Percentiles rank a stretch among this genome's conserved stretches.
These are phyloP conservation scores for Dermatophagoides farinae DNA, from an alignment of 1,140 invertebrate species.

Conservation along the genomic window DNA sequence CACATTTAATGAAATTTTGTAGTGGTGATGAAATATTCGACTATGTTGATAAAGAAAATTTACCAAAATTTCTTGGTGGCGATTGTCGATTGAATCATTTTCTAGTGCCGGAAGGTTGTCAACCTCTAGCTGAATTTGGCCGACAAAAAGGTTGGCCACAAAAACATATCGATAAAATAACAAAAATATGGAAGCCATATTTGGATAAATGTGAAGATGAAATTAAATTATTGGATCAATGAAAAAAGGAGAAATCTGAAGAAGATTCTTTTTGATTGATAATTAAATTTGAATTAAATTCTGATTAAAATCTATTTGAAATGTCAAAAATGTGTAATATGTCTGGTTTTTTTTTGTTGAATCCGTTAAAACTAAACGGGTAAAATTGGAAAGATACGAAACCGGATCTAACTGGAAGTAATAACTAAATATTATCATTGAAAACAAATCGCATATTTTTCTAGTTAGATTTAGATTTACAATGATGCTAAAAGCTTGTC, in stretches of 20 bases:
- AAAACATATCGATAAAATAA: neutral
- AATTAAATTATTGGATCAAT: neutral
- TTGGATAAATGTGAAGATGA: conserved; percentile 1
- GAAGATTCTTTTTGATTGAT: no score
- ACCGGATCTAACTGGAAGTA: no score
- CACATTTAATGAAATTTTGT: conserved; percentile 14
- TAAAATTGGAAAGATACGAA: no score
- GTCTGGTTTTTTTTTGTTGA: neutral
- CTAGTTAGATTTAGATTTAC: no score
- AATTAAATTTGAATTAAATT: neutral
- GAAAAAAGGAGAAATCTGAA: no score
- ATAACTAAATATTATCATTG: no score
- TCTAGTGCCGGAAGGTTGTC: conserved; percentile 11
- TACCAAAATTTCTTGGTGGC: conserved; percentile 17
- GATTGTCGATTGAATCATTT: neutral
- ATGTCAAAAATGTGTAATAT: neutral
- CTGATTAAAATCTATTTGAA: neutral
- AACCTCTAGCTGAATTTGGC: conserved; percentile 12
- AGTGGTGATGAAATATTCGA: conserved; percentile 12
- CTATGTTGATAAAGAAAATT: conserved; percentile 14
- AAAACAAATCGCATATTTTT: no score
- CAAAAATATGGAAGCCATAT: neutral
- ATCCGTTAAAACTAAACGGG: no score
- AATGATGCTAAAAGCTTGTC: no score
- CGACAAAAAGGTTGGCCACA: neutral